phyloP scores from a whole-genome alignment of 2,113 vertebrate genomes.

The Oreocharis arfaki region DNA sequence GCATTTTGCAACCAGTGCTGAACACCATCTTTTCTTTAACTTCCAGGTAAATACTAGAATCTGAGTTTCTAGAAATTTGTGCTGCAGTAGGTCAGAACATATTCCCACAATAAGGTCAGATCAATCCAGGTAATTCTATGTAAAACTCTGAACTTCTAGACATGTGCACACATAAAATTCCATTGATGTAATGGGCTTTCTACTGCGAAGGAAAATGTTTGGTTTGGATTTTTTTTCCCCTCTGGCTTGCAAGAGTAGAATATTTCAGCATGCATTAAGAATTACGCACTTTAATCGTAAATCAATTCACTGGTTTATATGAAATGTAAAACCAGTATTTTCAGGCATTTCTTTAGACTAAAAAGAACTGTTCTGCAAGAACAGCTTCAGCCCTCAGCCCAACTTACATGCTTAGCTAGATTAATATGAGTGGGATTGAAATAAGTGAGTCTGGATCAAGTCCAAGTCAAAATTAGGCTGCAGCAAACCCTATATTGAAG shows the following conservation, averaged over 20 bases:
- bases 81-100: neutral
- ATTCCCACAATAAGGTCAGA: neutral
- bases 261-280: neutral
- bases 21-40: neutral
- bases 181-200: neutral
- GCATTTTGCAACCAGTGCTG: neutral
- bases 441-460: neutral
- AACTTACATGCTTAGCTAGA: neutral
- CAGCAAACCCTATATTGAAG: neutral
- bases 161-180: accelerated
- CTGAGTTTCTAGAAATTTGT: neutral
- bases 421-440: neutral
- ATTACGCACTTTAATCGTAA: neutral
- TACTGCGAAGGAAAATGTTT: neutral
- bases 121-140: neutral
- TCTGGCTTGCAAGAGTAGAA: neutral
- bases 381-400: neutral
- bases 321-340: neutral
- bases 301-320: neutral
- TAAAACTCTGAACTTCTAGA: neutral
- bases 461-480: neutral
- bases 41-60: neutral
- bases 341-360: neutral
- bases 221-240: neutral
- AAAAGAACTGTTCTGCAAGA: neutral